phyloP scores from a whole-genome alignment of 2,888 invertebrate species.

The Lomographa bimaculata region DNA sequence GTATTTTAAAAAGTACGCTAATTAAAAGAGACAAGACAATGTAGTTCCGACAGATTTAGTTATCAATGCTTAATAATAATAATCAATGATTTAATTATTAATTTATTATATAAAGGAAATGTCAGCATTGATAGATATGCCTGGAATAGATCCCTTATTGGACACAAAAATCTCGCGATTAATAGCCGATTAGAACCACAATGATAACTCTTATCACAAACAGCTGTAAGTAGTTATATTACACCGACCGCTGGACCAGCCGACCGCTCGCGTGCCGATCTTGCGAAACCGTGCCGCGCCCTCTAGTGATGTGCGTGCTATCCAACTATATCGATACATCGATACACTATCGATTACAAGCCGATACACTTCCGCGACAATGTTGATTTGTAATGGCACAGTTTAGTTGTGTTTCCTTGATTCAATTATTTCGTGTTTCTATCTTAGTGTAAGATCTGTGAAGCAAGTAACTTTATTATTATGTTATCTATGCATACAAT shows the following conservation, averaged over 20 bases:
- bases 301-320: slow-evolving; percentile 65
- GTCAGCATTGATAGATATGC: no score
- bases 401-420: slow-evolving; percentile 38
- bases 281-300: slow-evolving; percentile 67
- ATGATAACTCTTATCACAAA: neutral
- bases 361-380: slow-evolving; percentile 50
- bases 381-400: slow-evolving; percentile 43
- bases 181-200: no score
- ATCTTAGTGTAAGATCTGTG: slow-evolving; percentile 2
- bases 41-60: no score
- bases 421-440: slow-evolving; percentile 18
- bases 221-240: slow-evolving; percentile 7
- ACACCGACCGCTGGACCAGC: no score
- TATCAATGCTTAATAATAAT: no score
- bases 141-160: no score
- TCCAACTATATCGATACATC: slow-evolving; percentile 59
- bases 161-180: no score
- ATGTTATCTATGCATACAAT: no score
- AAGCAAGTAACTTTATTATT: neutral
- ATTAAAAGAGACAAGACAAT: no score
- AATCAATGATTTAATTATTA: no score
- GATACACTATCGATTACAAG: slow-evolving; percentile 42
- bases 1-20: no score
- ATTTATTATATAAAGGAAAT: no score
- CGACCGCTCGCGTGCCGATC: slow-evolving; percentile 66